Evolutionary conservation across 2,113 vertebrate species (phyloP).

Genomic region (Marmota flaviventris): DNA sequence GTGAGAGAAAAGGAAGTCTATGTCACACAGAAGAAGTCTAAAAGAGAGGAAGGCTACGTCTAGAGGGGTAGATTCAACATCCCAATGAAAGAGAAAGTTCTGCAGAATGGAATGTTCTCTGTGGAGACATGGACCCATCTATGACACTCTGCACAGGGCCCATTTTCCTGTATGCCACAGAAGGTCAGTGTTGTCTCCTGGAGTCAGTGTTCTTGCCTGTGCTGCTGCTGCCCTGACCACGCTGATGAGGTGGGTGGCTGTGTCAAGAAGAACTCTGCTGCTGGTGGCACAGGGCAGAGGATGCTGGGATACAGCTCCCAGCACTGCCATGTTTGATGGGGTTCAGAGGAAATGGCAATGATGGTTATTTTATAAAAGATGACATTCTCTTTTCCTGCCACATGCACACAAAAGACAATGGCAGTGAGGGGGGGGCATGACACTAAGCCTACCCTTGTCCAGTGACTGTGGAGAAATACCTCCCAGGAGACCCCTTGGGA

Average conservation of each 20-base stretch:
- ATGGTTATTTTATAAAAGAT: neutral
- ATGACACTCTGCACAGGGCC: neutral
- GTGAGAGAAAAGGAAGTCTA: neutral
- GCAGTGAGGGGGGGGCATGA: neutral
- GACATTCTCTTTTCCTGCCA: neutral
- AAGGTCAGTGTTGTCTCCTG: neutral
- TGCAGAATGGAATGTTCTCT: neutral
- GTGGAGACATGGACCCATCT: neutral
- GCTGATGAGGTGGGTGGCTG: neutral
- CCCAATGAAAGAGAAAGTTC: neutral
- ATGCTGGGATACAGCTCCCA: neutral
- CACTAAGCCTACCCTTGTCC: neutral
- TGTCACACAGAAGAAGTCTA: neutral
- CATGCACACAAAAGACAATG: neutral
- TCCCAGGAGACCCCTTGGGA: neutral
- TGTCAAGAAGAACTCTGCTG: neutral
- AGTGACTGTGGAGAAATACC: neutral
- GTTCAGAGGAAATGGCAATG: neutral
- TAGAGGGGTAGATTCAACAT: neutral
- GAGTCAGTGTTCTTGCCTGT: neutral
- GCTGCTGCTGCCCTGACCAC: neutral
- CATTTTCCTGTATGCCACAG: neutral
- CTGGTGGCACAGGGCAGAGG: neutral
- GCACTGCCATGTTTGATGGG: neutral
- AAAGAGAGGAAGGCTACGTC: neutral